A percentile compares a stretch with the other conserved stretches of the same genome.
phyloP scores from a whole-genome alignment of 2,113 vertebrate species.

The Gila orcuttii region DNA sequence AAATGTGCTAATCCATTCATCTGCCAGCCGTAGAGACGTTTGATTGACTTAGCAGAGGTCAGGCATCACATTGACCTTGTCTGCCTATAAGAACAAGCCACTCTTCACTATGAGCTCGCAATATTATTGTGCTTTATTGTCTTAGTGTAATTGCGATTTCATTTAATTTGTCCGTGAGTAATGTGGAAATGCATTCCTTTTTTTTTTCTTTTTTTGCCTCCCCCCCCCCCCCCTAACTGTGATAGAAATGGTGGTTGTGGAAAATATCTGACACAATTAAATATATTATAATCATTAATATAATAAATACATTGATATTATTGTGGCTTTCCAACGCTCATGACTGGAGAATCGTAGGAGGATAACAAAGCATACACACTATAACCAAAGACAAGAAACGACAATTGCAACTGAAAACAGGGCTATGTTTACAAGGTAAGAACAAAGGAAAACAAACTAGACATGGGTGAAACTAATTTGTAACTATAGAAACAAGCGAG shows the following conservation, averaged over 20 bases:
- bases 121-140: not conserved
- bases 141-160: not conserved
- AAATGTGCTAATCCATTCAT: slow-evolving; percentile 65
- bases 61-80: slow-evolving; percentile 54
- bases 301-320: not conserved
- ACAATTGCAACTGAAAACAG: too few species aligned
- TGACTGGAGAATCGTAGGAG: too few species aligned
- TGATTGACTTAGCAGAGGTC: slow-evolving; percentile 70
- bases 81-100: slow-evolving; percentile 15
- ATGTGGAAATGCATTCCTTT: not conserved
- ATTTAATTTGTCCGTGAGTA: not conserved
- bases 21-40: slow-evolving; percentile 65
- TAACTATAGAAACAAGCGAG: too few species aligned
- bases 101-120: not conserved
- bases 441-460: too few species aligned
- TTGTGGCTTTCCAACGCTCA: too few species aligned
- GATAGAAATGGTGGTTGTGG: too few species aligned
- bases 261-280: not conserved
- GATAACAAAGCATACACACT: too few species aligned
- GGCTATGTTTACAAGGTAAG: too few species aligned
- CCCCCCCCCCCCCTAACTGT: too few species aligned
- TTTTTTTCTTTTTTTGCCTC: not conserved
- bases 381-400: too few species aligned
- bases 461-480: too few species aligned
- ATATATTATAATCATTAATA: not conserved